Conservation (phyloP, 64 coral and sea anemone genomes). For the Actinia tenebrosa region DNA sequence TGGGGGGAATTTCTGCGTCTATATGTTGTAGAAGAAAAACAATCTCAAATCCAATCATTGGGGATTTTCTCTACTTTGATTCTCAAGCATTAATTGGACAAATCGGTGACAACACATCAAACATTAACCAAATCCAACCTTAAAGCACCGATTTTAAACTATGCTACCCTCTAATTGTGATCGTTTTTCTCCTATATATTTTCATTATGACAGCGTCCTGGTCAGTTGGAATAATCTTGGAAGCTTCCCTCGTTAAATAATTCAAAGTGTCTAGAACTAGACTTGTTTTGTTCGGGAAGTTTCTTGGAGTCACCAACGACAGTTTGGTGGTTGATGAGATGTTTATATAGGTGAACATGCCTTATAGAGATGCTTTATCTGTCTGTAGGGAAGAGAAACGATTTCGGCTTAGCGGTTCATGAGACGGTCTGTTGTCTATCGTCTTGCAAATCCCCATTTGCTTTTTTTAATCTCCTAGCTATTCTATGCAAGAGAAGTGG, state of each 20-base stretch:
- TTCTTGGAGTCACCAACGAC: neutral
- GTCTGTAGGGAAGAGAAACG: neutral
- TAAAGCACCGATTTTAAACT: neutral
- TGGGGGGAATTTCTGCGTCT: neutral
- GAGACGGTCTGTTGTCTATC: constrained; percentile 3
- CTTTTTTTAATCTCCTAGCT: neutral
- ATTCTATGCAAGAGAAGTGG: neutral
- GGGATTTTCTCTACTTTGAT: neutral
- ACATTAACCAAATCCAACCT: neutral
- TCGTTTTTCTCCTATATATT: neutral
- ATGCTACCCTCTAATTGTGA: neutral
- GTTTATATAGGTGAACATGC: neutral
- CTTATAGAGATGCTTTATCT: neutral
- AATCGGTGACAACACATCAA: neutral
- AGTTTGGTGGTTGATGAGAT: neutral
- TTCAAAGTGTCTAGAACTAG: neutral
- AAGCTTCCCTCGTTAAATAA: neutral
- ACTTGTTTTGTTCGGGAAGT: neutral
- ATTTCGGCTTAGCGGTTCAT: neutral
- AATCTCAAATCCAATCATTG: neutral
- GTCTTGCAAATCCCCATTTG: neutral
- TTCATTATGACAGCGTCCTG: neutral
- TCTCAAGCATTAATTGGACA: neutral
- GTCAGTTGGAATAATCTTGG: neutral
- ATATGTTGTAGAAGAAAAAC: neutral